phyloP scores from a whole-genome alignment of 2,888 invertebrate species.

The Limnephilus lunatus region DNA sequence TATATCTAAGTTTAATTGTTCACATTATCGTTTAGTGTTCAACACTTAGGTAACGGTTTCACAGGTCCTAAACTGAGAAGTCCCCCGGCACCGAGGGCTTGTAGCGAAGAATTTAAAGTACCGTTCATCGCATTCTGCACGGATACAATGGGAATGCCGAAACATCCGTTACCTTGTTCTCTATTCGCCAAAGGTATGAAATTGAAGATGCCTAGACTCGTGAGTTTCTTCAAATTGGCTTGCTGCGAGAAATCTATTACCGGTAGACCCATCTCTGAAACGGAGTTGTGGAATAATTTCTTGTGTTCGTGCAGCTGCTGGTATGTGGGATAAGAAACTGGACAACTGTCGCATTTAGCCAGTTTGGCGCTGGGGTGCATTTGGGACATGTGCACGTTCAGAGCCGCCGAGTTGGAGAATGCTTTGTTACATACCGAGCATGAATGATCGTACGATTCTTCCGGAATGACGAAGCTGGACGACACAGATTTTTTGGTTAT shows the following conservation, averaged over 20 bases:
- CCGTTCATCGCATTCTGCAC: constrained; percentile 81
- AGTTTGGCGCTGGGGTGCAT: constrained; percentile 66
- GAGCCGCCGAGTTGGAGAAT: constrained; percentile 73
- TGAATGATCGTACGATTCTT: constrained; percentile 72
- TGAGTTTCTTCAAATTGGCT: constrained; percentile 80
- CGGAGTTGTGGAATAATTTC: constrained; percentile 75
- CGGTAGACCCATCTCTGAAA: constrained; percentile 83
- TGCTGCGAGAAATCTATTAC: constrained; percentile 85
- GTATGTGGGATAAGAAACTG: constrained; percentile 84
- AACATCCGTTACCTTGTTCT: constrained; percentile 80
- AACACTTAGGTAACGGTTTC: constrained; percentile 76
- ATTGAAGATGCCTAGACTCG: constrained; percentile 83
- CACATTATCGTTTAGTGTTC: not conserved
- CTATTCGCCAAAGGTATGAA: constrained; percentile 85
- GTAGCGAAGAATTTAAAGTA: constrained; percentile 76
- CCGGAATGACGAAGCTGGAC: constrained; percentile 73
- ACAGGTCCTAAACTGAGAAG: constrained; percentile 85
- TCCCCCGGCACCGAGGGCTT: constrained; percentile 83
- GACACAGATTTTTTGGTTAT: constrained; percentile 77
- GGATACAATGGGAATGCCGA: constrained; percentile 84
- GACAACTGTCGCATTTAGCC: constrained; percentile 83
- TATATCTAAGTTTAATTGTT: not conserved
- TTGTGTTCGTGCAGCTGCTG: constrained; percentile 82
- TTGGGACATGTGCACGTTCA: constrained; percentile 72
- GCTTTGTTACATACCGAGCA: constrained; percentile 76